phyloP scores from a whole-genome alignment of 2,888 invertebrate genomes.

The Orthonevra nobilis region DNA sequence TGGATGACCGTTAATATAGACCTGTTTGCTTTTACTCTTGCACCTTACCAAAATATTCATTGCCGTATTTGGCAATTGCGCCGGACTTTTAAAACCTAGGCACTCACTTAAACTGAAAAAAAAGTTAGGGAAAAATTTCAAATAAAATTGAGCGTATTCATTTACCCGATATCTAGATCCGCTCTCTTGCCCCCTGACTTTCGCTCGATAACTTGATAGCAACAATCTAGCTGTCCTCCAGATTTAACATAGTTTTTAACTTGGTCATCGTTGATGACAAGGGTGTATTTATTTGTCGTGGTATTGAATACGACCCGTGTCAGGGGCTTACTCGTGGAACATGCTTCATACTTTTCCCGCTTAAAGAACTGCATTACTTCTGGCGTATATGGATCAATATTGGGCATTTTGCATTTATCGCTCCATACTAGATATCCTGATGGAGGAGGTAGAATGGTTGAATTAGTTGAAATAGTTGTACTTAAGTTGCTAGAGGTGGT shows the following conservation, averaged over 20 bases:
- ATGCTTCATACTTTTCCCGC: slow-evolving; percentile 81
- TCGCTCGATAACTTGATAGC: slow-evolving; percentile 77
- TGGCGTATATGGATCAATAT: slow-evolving; percentile 82
- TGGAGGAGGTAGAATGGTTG: slow-evolving; percentile 71
- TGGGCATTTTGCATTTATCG: slow-evolving; percentile 84
- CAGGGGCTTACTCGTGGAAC: slow-evolving; percentile 78
- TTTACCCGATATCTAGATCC: slow-evolving; percentile 75
- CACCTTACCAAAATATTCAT: slow-evolving; percentile 82
- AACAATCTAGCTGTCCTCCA: slow-evolving; percentile 74
- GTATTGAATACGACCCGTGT: slow-evolving; percentile 75
- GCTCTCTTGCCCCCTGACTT: slow-evolving; percentile 73
- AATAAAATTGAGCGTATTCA: background rate
- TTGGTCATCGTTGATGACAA: slow-evolving; percentile 75
- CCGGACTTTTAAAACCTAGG: slow-evolving; percentile 79
- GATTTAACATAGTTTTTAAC: slow-evolving; percentile 72
- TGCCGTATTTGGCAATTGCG: slow-evolving; percentile 76
- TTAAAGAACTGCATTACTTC: slow-evolving; percentile 82
- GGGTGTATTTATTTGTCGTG: slow-evolving; percentile 73
- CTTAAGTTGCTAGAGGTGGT: slow-evolving; percentile 35
- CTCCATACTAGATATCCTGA: slow-evolving; percentile 81
- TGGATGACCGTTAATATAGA: slow-evolving; percentile 81
- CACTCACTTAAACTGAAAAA: slow-evolving; percentile 77
- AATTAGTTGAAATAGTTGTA: slow-evolving; percentile 58
- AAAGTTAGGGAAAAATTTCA: background rate
- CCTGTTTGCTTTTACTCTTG: slow-evolving; percentile 75